phyloP scores from a whole-genome alignment of 2,888 invertebrate species.

The Drosophila nigricruria region DNA sequence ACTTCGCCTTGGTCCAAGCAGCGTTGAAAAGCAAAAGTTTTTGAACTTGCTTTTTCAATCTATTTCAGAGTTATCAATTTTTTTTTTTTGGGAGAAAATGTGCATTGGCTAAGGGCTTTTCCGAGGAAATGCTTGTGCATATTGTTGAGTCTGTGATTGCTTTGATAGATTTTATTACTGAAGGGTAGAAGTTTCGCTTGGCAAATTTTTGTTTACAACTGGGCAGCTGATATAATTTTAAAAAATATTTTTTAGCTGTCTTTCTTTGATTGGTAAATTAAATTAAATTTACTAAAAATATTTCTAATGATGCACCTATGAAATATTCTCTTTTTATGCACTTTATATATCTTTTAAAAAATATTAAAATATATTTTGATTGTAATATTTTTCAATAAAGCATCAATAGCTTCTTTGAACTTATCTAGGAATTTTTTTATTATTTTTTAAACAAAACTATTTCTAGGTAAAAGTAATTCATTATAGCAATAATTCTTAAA shows the following conservation, averaged over 20 bases:
- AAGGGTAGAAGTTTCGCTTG: not conserved
- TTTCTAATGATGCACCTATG: too few relatives aligned
- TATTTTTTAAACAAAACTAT: not conserved
- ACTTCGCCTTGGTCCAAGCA: slow-evolving; percentile 16
- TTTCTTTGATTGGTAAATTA: too few relatives aligned
- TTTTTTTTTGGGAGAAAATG: slow-evolving; percentile 7
- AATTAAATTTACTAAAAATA: too few relatives aligned
- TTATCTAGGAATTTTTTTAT: too few relatives aligned
- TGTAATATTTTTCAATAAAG: too few relatives aligned
- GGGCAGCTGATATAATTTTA: too few relatives aligned
- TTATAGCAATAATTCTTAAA: not conserved
- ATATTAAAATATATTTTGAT: too few relatives aligned
- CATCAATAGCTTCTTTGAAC: too few relatives aligned
- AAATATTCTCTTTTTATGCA: too few relatives aligned
- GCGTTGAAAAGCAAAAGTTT: slow-evolving; percentile 74
- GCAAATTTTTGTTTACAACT: not conserved
- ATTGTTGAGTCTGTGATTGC: not conserved
- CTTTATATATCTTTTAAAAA: too few relatives aligned
- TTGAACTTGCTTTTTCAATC: slow-evolving; percentile 43
- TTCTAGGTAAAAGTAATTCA: not conserved
- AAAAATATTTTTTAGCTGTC: too few relatives aligned
- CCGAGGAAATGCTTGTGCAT: not conserved
- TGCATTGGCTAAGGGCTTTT: slow-evolving; percentile 20
- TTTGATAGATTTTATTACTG: not conserved
- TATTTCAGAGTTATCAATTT: slow-evolving; percentile 22